These are phyloP conservation scores for Microtus oregoni DNA, from an alignment of 2,113 vertebrate genomes.

Conservation along the genomic window DNA sequence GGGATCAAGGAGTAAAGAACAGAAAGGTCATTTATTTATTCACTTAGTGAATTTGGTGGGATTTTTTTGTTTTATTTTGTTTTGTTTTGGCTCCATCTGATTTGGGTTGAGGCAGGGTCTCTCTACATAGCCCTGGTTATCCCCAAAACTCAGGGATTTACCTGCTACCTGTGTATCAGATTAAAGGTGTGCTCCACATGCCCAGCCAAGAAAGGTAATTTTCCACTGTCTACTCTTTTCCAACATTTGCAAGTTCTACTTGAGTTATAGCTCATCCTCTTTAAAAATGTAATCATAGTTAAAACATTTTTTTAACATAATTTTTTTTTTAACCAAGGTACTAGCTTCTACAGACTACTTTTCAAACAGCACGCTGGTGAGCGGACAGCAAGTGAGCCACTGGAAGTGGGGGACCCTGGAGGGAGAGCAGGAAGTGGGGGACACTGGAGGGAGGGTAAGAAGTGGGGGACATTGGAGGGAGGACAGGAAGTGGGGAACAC, in stretches of 20 bases:
- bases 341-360: neutral
- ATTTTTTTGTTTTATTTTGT: neutral
- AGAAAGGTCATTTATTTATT: neutral
- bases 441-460: neutral
- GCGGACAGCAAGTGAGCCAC: neutral
- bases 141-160: neutral
- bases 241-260: neutral
- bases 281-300: conserved; percentile 15
- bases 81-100: neutral
- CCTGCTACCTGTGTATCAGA: neutral
- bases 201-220: neutral
- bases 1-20: neutral
- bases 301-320: neutral
- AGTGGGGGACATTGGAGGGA: neutral
- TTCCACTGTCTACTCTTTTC: neutral
- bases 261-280: neutral
- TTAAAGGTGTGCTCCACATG: neutral
- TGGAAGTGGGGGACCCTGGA: neutral
- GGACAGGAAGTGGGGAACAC: neutral
- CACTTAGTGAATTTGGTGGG: neutral
- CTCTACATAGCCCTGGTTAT: neutral
- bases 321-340: neutral
- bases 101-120: neutral
- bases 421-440: neutral
- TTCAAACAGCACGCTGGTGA: neutral